A percentile compares a stretch with the other conserved stretches of the same genome.
Conservation (phyloP, 1,140 invertebrate species). For the Marisa cornuarietis region DNA sequence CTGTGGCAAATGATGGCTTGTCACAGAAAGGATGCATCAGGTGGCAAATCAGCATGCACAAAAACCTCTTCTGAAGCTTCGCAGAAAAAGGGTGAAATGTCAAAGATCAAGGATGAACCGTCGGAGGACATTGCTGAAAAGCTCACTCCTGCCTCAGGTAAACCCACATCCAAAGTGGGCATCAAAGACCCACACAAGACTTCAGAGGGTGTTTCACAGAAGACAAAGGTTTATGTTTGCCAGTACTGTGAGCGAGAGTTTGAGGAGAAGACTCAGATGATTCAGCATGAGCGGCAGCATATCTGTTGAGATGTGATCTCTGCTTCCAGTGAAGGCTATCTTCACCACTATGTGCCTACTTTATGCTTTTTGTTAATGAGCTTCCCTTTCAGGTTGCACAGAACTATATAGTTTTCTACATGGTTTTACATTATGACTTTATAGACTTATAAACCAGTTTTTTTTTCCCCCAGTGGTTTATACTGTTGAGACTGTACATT, state of each 20-base stretch:
- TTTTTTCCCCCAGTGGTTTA: slow-evolving; percentile 7
- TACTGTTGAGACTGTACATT: slow-evolving; percentile 22
- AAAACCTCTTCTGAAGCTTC: not conserved
- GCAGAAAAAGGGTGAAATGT: slow-evolving; percentile 5
- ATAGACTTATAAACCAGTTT: not conserved
- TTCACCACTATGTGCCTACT: not conserved
- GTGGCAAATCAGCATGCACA: not conserved
- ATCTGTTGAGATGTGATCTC: slow-evolving; percentile 33
- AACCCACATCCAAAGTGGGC: not conserved
- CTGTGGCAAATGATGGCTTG: slow-evolving; percentile 28
- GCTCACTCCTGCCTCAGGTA: no score
- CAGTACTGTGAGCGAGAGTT: slow-evolving; percentile 61
- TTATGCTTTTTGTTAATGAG: not conserved
- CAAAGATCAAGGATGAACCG: slow-evolving; percentile 1
- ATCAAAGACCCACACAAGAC: not conserved
- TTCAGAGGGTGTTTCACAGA: slow-evolving; percentile 8
- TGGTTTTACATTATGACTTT: not conserved
- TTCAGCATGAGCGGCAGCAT: slow-evolving; percentile 58
- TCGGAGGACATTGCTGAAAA: slow-evolving; percentile 36
- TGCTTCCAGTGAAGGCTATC: not conserved
- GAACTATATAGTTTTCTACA: not conserved
- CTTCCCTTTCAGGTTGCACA: not conserved
- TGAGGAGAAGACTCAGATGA: slow-evolving; percentile 52
- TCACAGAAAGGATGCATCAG: slow-evolving; percentile 21
- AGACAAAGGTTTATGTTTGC: slow-evolving; percentile 56